Percentiles rank a stretch among this genome's conserved stretches.
phyloP scores from a whole-genome alignment of 2,113 vertebrate species.

The Labeo catla region DNA sequence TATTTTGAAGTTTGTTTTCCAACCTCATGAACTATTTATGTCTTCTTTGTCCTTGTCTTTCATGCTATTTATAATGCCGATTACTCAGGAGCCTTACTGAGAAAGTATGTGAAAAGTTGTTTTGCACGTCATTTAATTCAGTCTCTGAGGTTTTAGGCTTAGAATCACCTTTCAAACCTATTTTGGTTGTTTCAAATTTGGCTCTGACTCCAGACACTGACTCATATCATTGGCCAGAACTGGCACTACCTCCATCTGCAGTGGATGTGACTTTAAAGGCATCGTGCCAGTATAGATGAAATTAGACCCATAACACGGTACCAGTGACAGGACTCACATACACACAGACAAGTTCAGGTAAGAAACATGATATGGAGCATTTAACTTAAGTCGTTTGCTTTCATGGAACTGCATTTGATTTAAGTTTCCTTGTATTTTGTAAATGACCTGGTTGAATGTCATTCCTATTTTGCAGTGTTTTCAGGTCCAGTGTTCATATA shows the following conservation, averaged over 20 bases:
- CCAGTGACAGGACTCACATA: neutral
- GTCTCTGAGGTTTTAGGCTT: neutral
- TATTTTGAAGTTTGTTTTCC: neutral
- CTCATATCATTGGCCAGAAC: neutral
- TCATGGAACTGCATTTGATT: neutral
- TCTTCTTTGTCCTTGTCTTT: neutral
- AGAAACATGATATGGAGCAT: neutral
- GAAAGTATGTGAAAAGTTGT: neutral
- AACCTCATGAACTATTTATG: neutral
- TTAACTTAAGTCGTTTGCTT: neutral
- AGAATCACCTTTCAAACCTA: neutral
- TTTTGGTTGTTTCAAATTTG: neutral
- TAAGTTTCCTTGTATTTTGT: slow-evolving; percentile 4
- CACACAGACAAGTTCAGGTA: neutral
- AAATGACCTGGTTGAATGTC: neutral
- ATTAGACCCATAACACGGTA: neutral
- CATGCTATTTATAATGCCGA: neutral
- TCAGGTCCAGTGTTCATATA: neutral
- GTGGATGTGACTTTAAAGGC: neutral
- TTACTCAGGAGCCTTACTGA: neutral
- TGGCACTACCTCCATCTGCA: neutral
- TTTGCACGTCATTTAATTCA: neutral
- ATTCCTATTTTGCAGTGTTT: neutral
- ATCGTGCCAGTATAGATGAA: slow-evolving; percentile 16
- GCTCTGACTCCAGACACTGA: neutral